phyloP scores from a whole-genome alignment of 2,888 invertebrate genomes.

The Sphaerophoria taeniata region DNA sequence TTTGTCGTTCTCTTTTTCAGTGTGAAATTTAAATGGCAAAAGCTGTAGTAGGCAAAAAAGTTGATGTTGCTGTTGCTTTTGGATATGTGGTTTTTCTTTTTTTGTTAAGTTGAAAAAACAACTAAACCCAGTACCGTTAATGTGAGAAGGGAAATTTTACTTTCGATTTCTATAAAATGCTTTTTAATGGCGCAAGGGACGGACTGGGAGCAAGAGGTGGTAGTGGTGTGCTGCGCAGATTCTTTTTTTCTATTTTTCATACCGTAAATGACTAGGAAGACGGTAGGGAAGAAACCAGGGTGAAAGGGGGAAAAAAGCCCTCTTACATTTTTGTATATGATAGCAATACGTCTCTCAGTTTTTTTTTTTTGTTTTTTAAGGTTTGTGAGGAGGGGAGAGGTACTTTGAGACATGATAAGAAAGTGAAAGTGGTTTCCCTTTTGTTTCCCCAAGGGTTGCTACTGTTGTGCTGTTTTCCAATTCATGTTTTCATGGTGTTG shows the following conservation, averaged over 20 bases:
- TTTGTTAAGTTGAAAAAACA: neutral
- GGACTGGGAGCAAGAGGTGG: slow-evolving; percentile 22
- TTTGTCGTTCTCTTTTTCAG: neutral
- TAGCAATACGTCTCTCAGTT: slow-evolving; percentile 20
- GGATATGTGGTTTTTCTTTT: slow-evolving; percentile 19
- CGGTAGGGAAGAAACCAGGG: neutral
- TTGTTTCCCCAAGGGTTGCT: slow-evolving; percentile 41
- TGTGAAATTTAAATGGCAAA: neutral
- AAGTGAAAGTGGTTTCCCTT: slow-evolving; percentile 53
- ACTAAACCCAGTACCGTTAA: slow-evolving; percentile 22
- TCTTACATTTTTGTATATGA: neutral
- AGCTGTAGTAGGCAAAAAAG: slow-evolving; percentile 8
- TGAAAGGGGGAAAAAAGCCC: slow-evolving; percentile 42
- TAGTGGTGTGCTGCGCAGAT: slow-evolving; percentile 68
- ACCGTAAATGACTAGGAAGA: neutral
- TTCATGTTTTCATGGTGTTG: slow-evolving; percentile 26
- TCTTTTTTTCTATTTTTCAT: slow-evolving; percentile 14
- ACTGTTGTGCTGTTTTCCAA: slow-evolving; percentile 22
- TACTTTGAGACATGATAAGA: slow-evolving; percentile 19
- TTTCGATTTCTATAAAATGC: slow-evolving; percentile 52
- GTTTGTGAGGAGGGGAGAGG: slow-evolving; percentile 29
- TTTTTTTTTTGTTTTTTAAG: neutral
- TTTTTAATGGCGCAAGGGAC: slow-evolving; percentile 15
- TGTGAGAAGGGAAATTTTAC: slow-evolving; percentile 58
- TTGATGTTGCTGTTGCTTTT: slow-evolving; percentile 8